Evolutionary conservation across 1,140 invertebrate species (phyloP), one percentile per base, ranked within the genome.

Genomic region (Lepidostoma basale): DNA sequence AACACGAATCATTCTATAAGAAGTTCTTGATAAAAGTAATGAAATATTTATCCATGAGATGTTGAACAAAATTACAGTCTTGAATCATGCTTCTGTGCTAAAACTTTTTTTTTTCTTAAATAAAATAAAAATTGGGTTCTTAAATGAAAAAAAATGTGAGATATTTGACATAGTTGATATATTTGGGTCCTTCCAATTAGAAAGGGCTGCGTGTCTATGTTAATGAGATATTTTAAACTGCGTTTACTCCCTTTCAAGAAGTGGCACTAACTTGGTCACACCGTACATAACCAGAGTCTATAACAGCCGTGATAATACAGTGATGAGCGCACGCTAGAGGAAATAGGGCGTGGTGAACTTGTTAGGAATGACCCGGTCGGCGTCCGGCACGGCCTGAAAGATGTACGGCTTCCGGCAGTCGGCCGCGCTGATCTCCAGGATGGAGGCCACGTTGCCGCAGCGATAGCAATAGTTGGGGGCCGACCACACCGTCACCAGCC

Each of bases 391-490:
- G 39, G 97, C 97, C 69, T 92, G 84, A 80, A 99, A 99, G 73
- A 98, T 84, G 83, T 96, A 94, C 18, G 94, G 86, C 74, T 89
- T 88, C 74, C 89, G 87, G 70, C 90, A 87, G 68, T 94, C 89
- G 2, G 90, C 88, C 66, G 89, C 88, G 33, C 87, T 86, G 75
- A 97, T 95, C 77, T 91, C 88, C 69, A 98, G 81, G 75, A 98
- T 96, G 67, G 95, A 94, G 26, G 96, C 95, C 47, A 96, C 88
- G 77, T 98, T 98, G 25, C 95, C 95, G 78, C 95, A 97, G 42
- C 95, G 88, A 80, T 98, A 98, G 82, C 95, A 98, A 79, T 98
- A 97, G 82, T 98, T 98, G 0, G 95, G 96, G 10, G 95, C 97
- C 25, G 95, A 98, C 96, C 96, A 98, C 2, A 98, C 93, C 2